Evolutionary conservation across 2,888 invertebrate species (phyloP).

Genomic region (Dilophus febrilis): DNA sequence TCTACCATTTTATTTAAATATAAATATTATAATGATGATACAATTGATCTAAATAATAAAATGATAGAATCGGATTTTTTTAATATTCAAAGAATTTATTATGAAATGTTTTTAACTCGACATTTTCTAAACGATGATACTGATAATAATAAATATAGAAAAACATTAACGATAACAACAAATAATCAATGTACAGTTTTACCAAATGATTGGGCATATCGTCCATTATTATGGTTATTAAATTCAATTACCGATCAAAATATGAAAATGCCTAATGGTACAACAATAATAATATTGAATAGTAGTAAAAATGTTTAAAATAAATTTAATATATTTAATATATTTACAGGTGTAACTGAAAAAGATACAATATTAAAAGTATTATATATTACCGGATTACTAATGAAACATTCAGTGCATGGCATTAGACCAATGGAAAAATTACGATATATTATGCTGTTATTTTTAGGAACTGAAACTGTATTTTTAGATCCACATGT

Average conservation of each 20-base stretch:
- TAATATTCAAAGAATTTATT: constrained; percentile 20
- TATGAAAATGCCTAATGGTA: no score
- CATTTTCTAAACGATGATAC: constrained; percentile 17
- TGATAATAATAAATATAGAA: no score
- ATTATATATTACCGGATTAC: constrained; percentile 21
- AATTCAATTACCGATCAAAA: no score
- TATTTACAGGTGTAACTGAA: constrained; percentile 15
- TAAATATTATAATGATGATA: constrained; percentile 39
- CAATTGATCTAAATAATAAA: constrained; percentile 34
- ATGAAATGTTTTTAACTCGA: no score
- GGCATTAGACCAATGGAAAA: constrained; percentile 25
- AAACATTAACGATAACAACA: constrained; percentile 31
- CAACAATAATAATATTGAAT: no score
- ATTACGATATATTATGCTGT: constrained; percentile 28
- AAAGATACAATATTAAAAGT: constrained; percentile 24
- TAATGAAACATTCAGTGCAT: constrained; percentile 21
- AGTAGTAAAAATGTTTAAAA: no score
- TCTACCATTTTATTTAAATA: constrained; percentile 41
- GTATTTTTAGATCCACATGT: constrained; percentile 25
- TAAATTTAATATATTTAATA: not conserved
- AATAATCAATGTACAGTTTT: constrained; percentile 48
- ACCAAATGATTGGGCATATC: constrained; percentile 65
- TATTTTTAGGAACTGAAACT: constrained; percentile 27
- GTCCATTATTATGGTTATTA: constrained; percentile 33
- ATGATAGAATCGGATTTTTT: constrained; percentile 30